phyloP scores from a whole-genome alignment of 1,140 invertebrate species.

The Sarcophaga peregrina region DNA sequence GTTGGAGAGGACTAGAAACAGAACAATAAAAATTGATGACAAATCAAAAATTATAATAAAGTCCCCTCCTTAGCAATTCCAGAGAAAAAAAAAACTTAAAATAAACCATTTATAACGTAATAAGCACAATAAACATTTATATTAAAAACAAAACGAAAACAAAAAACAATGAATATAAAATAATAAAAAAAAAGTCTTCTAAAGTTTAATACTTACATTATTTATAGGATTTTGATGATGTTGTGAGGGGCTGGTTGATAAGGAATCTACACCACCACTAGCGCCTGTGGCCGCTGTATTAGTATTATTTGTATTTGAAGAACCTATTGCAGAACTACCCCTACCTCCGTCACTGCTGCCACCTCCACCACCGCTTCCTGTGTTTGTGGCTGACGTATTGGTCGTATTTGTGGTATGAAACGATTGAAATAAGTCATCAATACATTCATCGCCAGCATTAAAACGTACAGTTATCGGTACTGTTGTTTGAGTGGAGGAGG shows the following conservation, averaged over 20 bases:
- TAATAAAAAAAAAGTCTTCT: background rate
- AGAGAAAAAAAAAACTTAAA: background rate
- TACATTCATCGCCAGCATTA: conserved; percentile 64
- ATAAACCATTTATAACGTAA: background rate
- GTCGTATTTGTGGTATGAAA: conserved; percentile 56
- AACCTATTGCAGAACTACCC: conserved; percentile 40
- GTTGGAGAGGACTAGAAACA: background rate
- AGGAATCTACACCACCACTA: conserved; percentile 51
- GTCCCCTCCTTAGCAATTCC: background rate
- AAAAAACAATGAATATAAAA: background rate
- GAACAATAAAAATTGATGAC: conserved; percentile 1
- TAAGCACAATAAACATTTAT: background rate
- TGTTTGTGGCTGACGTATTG: conserved; percentile 25
- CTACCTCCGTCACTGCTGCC: conserved; percentile 50
- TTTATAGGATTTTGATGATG: conserved; percentile 50
- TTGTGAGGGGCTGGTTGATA: conserved; percentile 61
- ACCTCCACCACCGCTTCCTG: conserved; percentile 50
- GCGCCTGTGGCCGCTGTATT: conserved; percentile 40
- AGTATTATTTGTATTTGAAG: conserved; percentile 30
- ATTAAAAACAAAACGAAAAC: too few species aligned
- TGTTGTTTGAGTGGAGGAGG: conserved; percentile 54
- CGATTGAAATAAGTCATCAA: conserved; percentile 62
- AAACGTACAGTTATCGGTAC: conserved; percentile 63
- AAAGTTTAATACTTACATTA: conserved; percentile 40
- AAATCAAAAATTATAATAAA: background rate